Conservation (phyloP, 1,140 invertebrate genomes). For the honey bee (Apis mellifera) region DNA sequence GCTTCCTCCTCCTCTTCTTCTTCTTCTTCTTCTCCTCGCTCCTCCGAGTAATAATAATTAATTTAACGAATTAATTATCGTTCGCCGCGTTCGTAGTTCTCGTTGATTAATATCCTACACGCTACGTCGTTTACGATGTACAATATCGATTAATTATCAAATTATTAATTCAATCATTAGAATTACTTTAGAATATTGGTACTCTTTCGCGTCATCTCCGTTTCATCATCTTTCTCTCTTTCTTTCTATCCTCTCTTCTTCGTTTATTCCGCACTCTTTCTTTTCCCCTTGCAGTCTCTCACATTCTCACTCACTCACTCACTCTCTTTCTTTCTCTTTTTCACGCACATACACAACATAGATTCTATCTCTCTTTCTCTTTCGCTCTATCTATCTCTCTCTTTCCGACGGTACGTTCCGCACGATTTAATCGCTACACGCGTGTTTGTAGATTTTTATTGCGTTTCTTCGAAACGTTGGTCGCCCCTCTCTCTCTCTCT, state of each 20-base stretch:
- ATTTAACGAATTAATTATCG: constrained; percentile 42
- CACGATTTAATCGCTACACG: constrained; percentile 11
- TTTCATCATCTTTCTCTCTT: constrained; percentile 24
- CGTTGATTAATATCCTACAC: constrained; percentile 78
- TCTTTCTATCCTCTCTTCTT: not conserved
- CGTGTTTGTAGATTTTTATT: constrained; percentile 12
- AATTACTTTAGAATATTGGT: constrained; percentile 83
- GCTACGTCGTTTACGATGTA: constrained; percentile 79
- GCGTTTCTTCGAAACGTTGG: not conserved
- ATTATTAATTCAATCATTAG: constrained; percentile 81
- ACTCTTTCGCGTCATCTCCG: constrained; percentile 68
- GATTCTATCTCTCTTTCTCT: too few relatives aligned
- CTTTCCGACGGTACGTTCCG: not conserved
- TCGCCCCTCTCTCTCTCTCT: not conserved
- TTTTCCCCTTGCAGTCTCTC: too few relatives aligned
- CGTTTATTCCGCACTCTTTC: constrained; percentile 1
- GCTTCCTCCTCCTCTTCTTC: too few relatives aligned
- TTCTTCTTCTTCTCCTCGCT: constrained; percentile 47
- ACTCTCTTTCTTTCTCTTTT: too few relatives aligned
- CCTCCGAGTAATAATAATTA: constrained; percentile 45
- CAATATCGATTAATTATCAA: constrained; percentile 82
- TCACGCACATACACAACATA: not conserved
- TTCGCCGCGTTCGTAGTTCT: constrained; percentile 63
- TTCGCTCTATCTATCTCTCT: too few relatives aligned
- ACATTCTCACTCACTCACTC: not conserved